A percentile compares a stretch with the other conserved stretches of the same genome.
Evolutionary conservation across 2,113 vertebrate genomes (phyloP).

Genomic region (Pogona vitticeps): DNA sequence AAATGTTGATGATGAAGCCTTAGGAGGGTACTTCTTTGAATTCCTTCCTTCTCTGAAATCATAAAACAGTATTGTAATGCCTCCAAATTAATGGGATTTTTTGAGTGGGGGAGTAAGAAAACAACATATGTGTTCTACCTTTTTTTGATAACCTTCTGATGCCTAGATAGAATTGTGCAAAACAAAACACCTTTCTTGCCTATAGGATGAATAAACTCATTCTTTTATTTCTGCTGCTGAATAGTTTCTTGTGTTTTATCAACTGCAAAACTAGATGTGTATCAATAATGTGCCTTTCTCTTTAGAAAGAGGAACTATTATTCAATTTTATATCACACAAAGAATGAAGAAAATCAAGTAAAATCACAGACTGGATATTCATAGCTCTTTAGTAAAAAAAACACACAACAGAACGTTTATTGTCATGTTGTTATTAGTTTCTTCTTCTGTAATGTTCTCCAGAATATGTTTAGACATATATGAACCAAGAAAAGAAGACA

Average conservation of each 20-base stretch:
- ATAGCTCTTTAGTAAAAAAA: conserved; percentile 16
- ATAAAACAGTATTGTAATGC: conserved; percentile 33
- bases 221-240: conserved; percentile 41
- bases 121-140: conserved; percentile 50
- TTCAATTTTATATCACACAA: conserved; percentile 3
- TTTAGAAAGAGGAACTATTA: conserved; percentile 34
- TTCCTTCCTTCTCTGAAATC: conserved; percentile 40
- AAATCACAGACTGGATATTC: conserved; percentile 3
- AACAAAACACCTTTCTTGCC: conserved; percentile 55
- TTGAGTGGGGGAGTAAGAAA: conserved; percentile 39
- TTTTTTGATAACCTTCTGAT: conserved; percentile 36
- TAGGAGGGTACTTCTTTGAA: conserved; percentile 14
- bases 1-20: conserved; percentile 46
- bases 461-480: neutral
- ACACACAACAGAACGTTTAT: neutral
- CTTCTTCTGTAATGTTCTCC: neutral
- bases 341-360: conserved; percentile 38
- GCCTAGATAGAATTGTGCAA: conserved; percentile 52
- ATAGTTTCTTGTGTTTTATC: conserved; percentile 36
- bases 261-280: conserved; percentile 34
- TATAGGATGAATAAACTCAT: conserved; percentile 42
- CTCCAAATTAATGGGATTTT: conserved; percentile 53
- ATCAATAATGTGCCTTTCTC: conserved; percentile 36
- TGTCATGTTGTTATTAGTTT: conserved; percentile 33
- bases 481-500: neutral